Percentiles rank a stretch among this genome's conserved stretches.
phyloP scores from a whole-genome alignment of 2,797 vertebrate species.

The Monodelphis domestica region DNA sequence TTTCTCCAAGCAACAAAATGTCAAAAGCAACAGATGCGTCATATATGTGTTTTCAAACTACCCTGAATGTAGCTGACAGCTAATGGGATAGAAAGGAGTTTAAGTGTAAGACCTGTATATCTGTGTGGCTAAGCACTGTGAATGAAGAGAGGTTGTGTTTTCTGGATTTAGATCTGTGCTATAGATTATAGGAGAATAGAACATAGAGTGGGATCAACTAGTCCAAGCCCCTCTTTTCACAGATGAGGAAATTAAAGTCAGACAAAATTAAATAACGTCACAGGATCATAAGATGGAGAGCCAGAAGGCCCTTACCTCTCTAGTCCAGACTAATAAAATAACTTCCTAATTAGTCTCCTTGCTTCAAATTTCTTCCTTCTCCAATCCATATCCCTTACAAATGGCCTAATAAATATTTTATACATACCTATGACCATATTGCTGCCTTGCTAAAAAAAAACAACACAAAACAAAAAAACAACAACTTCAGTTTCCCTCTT shows the following conservation, averaged over 20 bases:
- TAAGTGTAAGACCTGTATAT: background rate
- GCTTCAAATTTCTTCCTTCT: background rate
- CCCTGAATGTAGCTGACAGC: background rate
- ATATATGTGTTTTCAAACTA: slow-evolving; percentile 20
- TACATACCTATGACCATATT: background rate
- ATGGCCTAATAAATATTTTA: background rate
- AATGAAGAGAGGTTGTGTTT: background rate
- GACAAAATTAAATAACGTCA: background rate
- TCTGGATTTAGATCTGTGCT: background rate
- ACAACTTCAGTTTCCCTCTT: background rate
- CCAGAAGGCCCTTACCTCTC: background rate
- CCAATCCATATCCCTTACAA: background rate
- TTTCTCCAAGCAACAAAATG: slow-evolving; percentile 26
- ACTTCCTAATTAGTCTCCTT: background rate
- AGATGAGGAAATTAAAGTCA: background rate
- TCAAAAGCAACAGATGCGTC: slow-evolving; percentile 30
- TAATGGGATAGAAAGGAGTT: background rate
- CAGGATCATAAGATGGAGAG: background rate
- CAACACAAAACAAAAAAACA: no score
- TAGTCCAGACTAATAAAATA: background rate
- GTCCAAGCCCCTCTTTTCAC: background rate
- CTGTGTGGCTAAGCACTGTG: background rate
- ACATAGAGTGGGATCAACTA: background rate
- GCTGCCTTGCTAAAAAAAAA: background rate
- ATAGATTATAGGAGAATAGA: background rate